Evolutionary conservation across 2,113 vertebrate species (phyloP).

Genomic region (Vulpes ferrilata): DNA sequence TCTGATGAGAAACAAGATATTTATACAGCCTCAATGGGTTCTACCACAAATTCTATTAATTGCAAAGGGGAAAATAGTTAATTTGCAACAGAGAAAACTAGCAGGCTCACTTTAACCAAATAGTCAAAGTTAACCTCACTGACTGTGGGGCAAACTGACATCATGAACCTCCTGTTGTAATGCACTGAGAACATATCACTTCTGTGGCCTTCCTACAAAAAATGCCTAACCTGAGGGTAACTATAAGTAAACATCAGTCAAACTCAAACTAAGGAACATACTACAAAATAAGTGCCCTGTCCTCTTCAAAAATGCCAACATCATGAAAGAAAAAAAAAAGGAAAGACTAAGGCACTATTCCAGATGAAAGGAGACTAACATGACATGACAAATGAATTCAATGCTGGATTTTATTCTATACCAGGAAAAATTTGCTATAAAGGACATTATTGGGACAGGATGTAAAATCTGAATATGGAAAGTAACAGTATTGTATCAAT

Average conservation of each 20-base stretch:
- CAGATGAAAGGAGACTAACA: slow-evolving; percentile 4
- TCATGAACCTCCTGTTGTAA: not conserved
- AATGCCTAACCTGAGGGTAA: slow-evolving; percentile 10
- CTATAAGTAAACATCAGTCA: slow-evolving; percentile 32
- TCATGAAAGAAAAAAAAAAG: not conserved
- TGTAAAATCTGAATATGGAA: not conserved
- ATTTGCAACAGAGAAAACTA: not conserved
- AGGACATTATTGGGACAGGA: not conserved
- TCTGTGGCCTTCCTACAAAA: not conserved
- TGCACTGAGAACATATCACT: not conserved
- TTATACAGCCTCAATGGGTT: not conserved
- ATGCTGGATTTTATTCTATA: slow-evolving; percentile 25
- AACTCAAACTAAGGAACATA: not conserved
- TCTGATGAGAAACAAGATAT: slow-evolving; percentile 18
- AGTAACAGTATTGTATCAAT: not conserved
- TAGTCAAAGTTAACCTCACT: not conserved
- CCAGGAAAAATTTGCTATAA: not conserved
- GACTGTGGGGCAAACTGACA: not conserved
- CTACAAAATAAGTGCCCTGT: not conserved
- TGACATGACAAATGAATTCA: slow-evolving; percentile 19
- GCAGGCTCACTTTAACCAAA: not conserved
- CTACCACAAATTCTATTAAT: not conserved
- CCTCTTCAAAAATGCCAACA: slow-evolving; percentile 12
- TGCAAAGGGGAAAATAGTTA: slow-evolving; percentile 21
- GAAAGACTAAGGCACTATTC: slow-evolving; percentile 3